Base-by-base conservation (phyloP, 2,113 vertebrate species). In the Beaufortia kweichowensis region DNA sequence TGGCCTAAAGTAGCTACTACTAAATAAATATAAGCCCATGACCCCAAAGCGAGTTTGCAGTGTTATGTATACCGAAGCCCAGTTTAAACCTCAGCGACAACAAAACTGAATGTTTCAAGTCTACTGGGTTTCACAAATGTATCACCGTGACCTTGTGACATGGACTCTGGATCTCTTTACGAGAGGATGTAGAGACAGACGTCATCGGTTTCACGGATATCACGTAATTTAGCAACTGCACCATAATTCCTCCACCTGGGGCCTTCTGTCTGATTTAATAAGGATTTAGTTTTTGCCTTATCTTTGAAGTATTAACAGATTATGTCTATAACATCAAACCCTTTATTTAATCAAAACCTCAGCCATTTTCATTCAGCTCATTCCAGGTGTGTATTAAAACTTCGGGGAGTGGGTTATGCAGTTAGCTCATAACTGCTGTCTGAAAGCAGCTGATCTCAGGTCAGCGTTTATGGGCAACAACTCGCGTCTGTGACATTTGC, bases 401-500 rank as follows among this genome's bases (percentile, higher is more conserved):
- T 68, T 50, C 19, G 33, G 8, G 12, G 21, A 19, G 21, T 24
- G 39, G 8, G 19, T 53, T 59, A 28, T 26, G 53, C 33, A 41
- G 29, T 56, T 35, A 70, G 21, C 1, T 2, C 41, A 56, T 14
- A 39, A 43, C 39, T 41, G 21, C 26, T 28, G 1, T 70, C 24
- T 70, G 33, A 71, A 23, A 31, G 70, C 70, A 55, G 53, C 66
- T 72, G 68, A 73, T 77, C 57, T 29, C 53, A 48, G 75, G 65
- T 67, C 77, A 76, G 64, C 19, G 29, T 41, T 61, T 72, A 75
- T 66, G 29, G 71, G 77, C 55, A 74, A 79, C 77, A 70, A 70
- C 73, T 62, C 62, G 24, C 70, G 39, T 72, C 78, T 74, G 77
- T 79, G 77, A 79, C 77, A 79, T 82, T 79, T 77, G 71, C 68